These are phyloP conservation scores for Amniataba percoides DNA, from an alignment of 2,797 vertebrate genomes.

Conservation along the genomic window DNA sequence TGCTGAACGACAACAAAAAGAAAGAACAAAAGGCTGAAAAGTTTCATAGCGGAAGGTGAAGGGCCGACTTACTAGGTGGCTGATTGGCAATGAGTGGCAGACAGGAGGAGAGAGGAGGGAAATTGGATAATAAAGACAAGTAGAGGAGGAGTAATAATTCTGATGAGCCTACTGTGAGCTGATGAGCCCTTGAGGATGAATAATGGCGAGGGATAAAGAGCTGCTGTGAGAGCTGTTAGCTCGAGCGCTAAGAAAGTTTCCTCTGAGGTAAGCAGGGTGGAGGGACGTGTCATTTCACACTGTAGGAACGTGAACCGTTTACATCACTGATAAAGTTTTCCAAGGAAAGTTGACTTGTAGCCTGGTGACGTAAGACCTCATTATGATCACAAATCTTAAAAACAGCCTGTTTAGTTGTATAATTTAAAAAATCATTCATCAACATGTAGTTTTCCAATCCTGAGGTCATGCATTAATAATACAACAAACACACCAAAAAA, in stretches of 20 bases:
- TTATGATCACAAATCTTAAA: constrained; percentile 16
- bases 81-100: constrained; percentile 73
- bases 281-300: background rate
- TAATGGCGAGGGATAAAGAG: constrained; percentile 69
- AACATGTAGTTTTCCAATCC: constrained; percentile 63
- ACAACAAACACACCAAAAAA: constrained; percentile 74
- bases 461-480: constrained; percentile 81
- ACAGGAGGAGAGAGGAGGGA: constrained; percentile 65
- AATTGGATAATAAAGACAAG: constrained; percentile 80
- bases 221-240: constrained; percentile 52
- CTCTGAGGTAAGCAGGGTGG: constrained; percentile 44
- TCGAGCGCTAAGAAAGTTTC: constrained; percentile 55
- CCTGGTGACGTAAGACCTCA: constrained; percentile 2
- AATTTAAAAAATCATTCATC: constrained; percentile 62
- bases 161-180: constrained; percentile 74
- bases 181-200: constrained; percentile 79
- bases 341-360: constrained; percentile 22
- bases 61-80: constrained; percentile 61
- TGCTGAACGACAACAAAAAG: background rate
- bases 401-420: constrained; percentile 19
- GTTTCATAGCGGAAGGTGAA: constrained; percentile 60
- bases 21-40: constrained; percentile 38
- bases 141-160: constrained; percentile 79
- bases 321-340: constrained; percentile 26
- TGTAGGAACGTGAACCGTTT: constrained; percentile 11